Evolutionary conservation across 2,113 vertebrate species (phyloP).

Genomic region (Cyprinodon variegatus): DNA sequence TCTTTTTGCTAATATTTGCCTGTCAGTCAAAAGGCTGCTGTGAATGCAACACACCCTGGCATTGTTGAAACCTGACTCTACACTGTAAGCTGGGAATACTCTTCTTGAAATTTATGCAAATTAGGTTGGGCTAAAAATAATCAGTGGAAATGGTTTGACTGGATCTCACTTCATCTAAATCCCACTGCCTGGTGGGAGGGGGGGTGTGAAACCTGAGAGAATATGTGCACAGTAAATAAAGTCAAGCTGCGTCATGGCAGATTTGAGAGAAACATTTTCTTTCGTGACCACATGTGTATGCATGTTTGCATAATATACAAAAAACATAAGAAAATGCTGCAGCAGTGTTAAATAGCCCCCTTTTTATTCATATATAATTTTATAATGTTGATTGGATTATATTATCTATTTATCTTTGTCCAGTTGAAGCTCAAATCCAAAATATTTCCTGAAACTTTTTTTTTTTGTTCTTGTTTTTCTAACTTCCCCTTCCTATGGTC

Average conservation of each 20-base stretch:
- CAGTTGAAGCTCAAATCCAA: neutral
- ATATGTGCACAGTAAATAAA: neutral
- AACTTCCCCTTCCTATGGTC: too few species aligned
- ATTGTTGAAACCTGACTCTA: slow-evolving; percentile 16
- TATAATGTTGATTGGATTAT: neutral
- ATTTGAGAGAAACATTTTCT: slow-evolving; percentile 6
- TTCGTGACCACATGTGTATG: neutral
- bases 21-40: slow-evolving; percentile 26
- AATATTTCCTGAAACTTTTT: neutral
- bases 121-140: slow-evolving; percentile 38
- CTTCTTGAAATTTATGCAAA: slow-evolving; percentile 36
- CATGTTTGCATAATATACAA: neutral
- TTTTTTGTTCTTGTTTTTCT: too few species aligned
- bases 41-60: slow-evolving; percentile 9
- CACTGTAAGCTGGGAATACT: slow-evolving; percentile 9
- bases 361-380: neutral
- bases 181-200: neutral
- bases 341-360: neutral
- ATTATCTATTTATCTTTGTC: neutral
- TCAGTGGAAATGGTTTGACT: slow-evolving; percentile 17
- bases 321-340: neutral
- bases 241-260: neutral
- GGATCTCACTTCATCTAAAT: slow-evolving; percentile 13
- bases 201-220: slow-evolving; percentile 12
- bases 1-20: slow-evolving; percentile 9